phyloP scores from a whole-genome alignment of 2,113 vertebrate species.

The Oreochromis aureus region DNA sequence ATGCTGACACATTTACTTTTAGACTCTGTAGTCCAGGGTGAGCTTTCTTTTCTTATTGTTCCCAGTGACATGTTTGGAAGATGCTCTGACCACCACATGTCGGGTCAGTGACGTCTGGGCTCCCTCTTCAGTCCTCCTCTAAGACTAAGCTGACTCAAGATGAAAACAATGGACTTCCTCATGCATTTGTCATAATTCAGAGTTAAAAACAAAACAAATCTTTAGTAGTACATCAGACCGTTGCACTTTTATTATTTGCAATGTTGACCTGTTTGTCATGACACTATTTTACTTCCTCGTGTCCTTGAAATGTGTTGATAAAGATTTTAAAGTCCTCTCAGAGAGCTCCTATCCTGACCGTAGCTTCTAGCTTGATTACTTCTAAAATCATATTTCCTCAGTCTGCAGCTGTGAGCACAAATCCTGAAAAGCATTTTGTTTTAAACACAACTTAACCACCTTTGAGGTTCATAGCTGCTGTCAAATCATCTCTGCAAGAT shows the following conservation, averaged over 20 bases:
- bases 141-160: background rate
- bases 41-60: background rate
- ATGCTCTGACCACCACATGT: background rate
- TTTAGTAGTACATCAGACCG: background rate
- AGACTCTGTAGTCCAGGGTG: background rate
- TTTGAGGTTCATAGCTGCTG: background rate
- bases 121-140: background rate
- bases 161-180: background rate
- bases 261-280: background rate
- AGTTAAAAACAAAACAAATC: background rate
- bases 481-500: background rate
- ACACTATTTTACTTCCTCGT: background rate
- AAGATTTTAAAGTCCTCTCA: background rate
- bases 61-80: background rate
- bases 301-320: background rate
- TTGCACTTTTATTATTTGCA: background rate
- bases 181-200: background rate
- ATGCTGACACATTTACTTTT: fast-evolving
- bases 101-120: fast-evolving
- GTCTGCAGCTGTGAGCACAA: background rate
- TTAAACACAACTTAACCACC: background rate
- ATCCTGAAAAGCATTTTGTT: background rate
- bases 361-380: background rate
- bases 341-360: background rate
- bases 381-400: background rate